Evolutionary conservation across 2,797 vertebrate genomes (phyloP).

Genomic region (Argya squamiceps): DNA sequence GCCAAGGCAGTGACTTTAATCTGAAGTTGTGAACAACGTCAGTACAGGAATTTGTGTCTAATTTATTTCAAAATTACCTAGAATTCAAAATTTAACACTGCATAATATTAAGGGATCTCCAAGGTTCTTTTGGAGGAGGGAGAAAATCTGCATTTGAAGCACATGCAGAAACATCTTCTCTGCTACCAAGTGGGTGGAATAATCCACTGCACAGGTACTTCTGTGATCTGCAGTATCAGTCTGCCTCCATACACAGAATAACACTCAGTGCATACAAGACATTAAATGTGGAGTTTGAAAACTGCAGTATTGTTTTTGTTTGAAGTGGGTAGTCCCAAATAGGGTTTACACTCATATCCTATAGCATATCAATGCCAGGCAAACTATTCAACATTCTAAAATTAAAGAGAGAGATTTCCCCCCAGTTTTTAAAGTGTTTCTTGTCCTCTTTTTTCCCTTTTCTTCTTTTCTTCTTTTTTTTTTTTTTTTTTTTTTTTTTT

Average conservation of each 20-base stretch:
- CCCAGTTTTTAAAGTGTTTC: not conserved
- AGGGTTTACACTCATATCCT: not conserved
- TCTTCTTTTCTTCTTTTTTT: not conserved
- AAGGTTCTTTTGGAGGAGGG: not conserved
- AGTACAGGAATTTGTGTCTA: not conserved
- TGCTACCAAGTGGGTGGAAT: not conserved
- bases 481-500: not conserved
- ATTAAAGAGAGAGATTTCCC: rapidly evolving
- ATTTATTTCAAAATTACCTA: not conserved
- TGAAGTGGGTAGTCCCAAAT: not conserved
- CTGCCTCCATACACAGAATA: not conserved
- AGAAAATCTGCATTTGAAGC: not conserved
- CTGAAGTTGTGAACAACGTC: not conserved
- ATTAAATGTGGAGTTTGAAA: not conserved
- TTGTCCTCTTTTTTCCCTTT: not conserved
- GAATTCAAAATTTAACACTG: not conserved
- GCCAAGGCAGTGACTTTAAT: not conserved
- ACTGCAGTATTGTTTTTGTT: not conserved
- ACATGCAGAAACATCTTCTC: not conserved
- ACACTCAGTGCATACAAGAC: not conserved
- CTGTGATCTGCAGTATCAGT: not conserved
- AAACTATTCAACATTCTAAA: not conserved
- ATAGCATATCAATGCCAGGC: not conserved
- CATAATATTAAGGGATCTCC: not conserved
- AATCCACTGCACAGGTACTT: not conserved